Percentiles rank a stretch among this genome's conserved stretches.
Evolutionary conservation across 2,113 vertebrate genomes (phyloP).

Genomic region (Ictalurus furcatus): DNA sequence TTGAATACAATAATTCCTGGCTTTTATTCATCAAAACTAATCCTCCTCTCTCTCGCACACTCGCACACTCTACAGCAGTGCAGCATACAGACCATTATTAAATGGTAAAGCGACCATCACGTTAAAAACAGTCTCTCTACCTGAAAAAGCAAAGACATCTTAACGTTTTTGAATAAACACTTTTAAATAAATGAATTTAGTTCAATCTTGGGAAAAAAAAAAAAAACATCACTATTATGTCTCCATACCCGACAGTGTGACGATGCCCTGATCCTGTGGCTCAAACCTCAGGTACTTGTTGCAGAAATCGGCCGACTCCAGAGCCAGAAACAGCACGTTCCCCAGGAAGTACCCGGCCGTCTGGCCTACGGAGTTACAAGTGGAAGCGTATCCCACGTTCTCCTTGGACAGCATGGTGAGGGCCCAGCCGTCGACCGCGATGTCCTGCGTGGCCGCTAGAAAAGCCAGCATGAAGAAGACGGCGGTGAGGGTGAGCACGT

Average conservation of each 20-base stretch:
- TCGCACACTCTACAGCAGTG: background rate
- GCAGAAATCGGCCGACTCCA: conserved; percentile 95
- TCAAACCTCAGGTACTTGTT: conserved; percentile 91
- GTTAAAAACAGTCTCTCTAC: background rate
- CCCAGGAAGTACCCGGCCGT: conserved; percentile 97
- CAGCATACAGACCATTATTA: background rate
- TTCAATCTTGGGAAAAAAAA: background rate
- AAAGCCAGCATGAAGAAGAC: conserved; percentile 95
- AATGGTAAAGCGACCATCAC: background rate
- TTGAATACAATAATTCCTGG: background rate
- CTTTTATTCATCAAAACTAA: background rate
- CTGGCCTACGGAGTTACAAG: conserved; percentile 97
- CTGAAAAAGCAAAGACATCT: background rate
- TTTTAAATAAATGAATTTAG: background rate
- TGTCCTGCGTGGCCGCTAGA: conserved; percentile 97
- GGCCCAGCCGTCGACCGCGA: conserved; percentile 97
- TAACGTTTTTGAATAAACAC: background rate
- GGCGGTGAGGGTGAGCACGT: conserved; percentile 82
- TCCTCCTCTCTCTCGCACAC: background rate
- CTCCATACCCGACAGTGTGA: conserved; percentile 88
- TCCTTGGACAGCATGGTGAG: conserved; percentile 94
- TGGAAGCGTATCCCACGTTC: conserved; percentile 97
- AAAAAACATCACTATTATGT: background rate
- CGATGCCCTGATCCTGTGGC: conserved; percentile 84
- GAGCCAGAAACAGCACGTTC: conserved; percentile 93